Base-by-base conservation (phyloP, 2,113 vertebrate species). In the Psammodynastes pulverulentus region DNA sequence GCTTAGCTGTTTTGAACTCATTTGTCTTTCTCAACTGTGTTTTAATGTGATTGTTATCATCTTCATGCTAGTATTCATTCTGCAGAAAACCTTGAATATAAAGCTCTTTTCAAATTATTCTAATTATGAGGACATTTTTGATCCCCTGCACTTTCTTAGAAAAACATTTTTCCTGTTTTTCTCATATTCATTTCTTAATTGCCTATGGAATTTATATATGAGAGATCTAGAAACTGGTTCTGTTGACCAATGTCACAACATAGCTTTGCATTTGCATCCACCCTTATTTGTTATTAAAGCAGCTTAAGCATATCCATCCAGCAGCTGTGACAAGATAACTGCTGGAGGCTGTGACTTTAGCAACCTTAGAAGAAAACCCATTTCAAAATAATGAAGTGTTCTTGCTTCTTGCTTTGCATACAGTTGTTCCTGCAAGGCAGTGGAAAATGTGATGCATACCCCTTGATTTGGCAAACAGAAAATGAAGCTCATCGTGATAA, bases 351-450 rank as follows among this genome's bases (percentile, higher is more conserved):
- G 24, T 58, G n/a, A 93, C 92, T 92, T 85, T 94, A 91, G 90
- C 79, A 95, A 53, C 12, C 13, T 93, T 88, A 92, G 54, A 87
- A 54, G 23, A 87, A 29, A 84, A 89, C 62, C 92, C 94, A 93
- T 89, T 94, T 95, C 23, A 48, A 94, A 95, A 79, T 90, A 89
- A 94, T 19, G n/a, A 91, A 89, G 48, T 92, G 88, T 93, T 46
- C 85, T 92, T 94, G 39, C 72, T 88, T 53, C 24, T 89, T 93
- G 90, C 92, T 92, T 95, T 96, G 89, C 43, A 92, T 91, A 86
- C 39, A 62, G 54, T 62, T 26, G n/a, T 34, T n/a, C 9, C 85
- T 29, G 29, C 8, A 67, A 54, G 12, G 8, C 26, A 79, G 72
- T 79, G 72, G 34, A 43, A 79, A 79, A 79, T 43, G 17, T 43